Evolutionary conservation across 1,140 invertebrate genomes (phyloP), one percentile per base, ranked within the genome.

Genomic region (Tribolium castaneum): DNA sequence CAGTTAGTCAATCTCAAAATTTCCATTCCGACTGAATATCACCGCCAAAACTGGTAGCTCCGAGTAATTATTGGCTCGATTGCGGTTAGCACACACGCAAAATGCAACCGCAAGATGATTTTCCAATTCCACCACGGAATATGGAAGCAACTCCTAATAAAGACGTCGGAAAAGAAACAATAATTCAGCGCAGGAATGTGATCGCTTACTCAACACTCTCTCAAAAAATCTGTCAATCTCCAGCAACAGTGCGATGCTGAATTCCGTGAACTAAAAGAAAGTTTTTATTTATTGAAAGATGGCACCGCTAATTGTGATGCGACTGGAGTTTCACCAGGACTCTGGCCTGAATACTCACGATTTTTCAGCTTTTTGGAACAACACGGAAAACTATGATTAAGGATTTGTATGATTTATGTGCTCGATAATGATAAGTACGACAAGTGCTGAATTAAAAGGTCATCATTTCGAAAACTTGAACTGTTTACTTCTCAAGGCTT

Each of bases 231-330:
- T 59, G 54, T 25, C 54, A 59, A 25, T 59, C 14, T 22, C 54
- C 1, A 14, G 51, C 51, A 16, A 12, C 51, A 13, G 12, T 19
- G 51, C 4, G 13, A 52, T 16, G 51, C 6, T 22, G 19, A 22
- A 59, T 59, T 59, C 54, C 54, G 19, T 25, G 54, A 59, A 59
- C n/a, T 59, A 25, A 22, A 22, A 59, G 54, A 59, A 59, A 59
- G 54, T 59, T 59, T 25, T 59, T 59, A 59, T 59, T 59, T 59
- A 59, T 59, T 59, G 54, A 59, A 59, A 52, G 51, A 52, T 19
- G 19, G 4, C 10, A 22, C 16, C 54, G 54, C 12, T 16, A 14
- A 52, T 59, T 59, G 10, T 59, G 39, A 45, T 45, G 34, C 34
- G 34, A 56, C 22, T n/a, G 14, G 19, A 25, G 19, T 59, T 59